A percentile compares a stretch with the other conserved stretches of the same genome.
phyloP scores from a whole-genome alignment of 1,140 invertebrate genomes.

The Pseudomyrmex cubaensis region DNA sequence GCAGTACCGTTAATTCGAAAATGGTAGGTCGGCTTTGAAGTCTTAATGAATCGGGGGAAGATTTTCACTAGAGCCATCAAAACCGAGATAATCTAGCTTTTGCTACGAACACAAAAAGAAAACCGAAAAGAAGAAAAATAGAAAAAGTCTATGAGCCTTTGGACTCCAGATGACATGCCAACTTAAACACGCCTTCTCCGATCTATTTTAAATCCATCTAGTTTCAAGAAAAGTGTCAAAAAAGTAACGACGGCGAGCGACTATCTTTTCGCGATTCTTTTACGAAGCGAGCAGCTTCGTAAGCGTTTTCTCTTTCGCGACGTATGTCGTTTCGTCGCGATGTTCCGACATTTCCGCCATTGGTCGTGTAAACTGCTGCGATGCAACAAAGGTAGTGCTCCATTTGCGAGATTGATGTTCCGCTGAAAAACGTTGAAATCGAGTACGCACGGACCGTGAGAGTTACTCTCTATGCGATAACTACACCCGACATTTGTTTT shows the following conservation, averaged over 20 bases:
- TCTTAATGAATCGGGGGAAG: slow-evolving; percentile 69
- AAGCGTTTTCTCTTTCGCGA: slow-evolving; percentile 48
- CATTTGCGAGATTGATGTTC: slow-evolving; percentile 43
- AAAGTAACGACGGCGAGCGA: slow-evolving; percentile 1
- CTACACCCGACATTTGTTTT: not conserved
- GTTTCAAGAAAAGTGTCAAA: slow-evolving; percentile 13
- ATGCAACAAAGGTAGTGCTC: slow-evolving; percentile 15
- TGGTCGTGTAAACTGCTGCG: slow-evolving; percentile 34
- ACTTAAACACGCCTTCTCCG: slow-evolving; percentile 8
- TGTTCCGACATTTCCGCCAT: slow-evolving; percentile 39
- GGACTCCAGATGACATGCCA: not conserved
- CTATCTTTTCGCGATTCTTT: slow-evolving; percentile 25
- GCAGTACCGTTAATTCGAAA: slow-evolving; percentile 54
- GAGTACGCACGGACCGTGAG: not conserved
- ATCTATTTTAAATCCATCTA: slow-evolving; percentile 22
- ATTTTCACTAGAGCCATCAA: slow-evolving; percentile 64
- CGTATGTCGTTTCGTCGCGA: slow-evolving; percentile 29
- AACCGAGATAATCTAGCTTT: slow-evolving; percentile 53
- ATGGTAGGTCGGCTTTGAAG: slow-evolving; percentile 65
- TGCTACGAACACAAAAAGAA: not conserved
- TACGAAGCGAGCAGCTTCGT: slow-evolving; percentile 19
- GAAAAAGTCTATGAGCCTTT: slow-evolving; percentile 20
- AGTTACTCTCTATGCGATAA: slow-evolving; percentile 7
- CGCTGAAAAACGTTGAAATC: slow-evolving; percentile 17
- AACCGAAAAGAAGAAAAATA: not conserved